Evolutionary conservation across 1,140 invertebrate genomes (phyloP), one percentile per base, ranked within the genome.

Genomic region (Tetramorium parvispinum): DNA sequence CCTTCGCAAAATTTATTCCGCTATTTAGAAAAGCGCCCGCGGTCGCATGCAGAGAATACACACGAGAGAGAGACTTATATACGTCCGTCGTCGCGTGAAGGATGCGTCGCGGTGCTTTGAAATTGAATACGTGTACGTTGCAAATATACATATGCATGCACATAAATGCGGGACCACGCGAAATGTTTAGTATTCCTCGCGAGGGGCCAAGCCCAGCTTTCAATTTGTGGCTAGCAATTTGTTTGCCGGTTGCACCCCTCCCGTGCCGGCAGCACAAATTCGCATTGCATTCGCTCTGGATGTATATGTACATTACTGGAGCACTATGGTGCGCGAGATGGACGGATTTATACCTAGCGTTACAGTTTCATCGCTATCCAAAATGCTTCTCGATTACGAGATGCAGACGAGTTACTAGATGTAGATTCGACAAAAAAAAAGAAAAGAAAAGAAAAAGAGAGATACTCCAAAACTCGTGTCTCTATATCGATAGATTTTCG

Each of bases 131-230:
- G 61, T 46, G 70, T 65, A 27, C 7, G 70, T 78, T 66, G 63
- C 63, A 43, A 11, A 61, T 40, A 57, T 57, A 49, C 18, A 76
- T 85, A 61, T 51, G 59, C 71, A 57, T 46, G 37, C 61, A 32
- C 55, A 59, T 55, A 43, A 75, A 24, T 61, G n/a, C 55, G 78
- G 66, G 40, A 43, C 75, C 81, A 40, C 32, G 75, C 87, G 86
- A 91, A 92, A 93, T 89, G 91, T 91, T 95, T 93, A 94, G 94
- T 94, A 95, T 94, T 94, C 94, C 91, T 92, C 71, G 86, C 89
- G 86, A 91, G 87, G 75, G 76, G 65, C 76, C 68, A 49, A 21
- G 53, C 89, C 85, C 63, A 87, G 92, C 93, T 94, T 94, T 92
- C 93, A 94, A 93, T 94, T 93, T 94, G 92, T 91, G 88, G 91